Base-by-base conservation (phyloP, 2,113 vertebrate genomes). In the Chiloscyllium plagiosum region DNA sequence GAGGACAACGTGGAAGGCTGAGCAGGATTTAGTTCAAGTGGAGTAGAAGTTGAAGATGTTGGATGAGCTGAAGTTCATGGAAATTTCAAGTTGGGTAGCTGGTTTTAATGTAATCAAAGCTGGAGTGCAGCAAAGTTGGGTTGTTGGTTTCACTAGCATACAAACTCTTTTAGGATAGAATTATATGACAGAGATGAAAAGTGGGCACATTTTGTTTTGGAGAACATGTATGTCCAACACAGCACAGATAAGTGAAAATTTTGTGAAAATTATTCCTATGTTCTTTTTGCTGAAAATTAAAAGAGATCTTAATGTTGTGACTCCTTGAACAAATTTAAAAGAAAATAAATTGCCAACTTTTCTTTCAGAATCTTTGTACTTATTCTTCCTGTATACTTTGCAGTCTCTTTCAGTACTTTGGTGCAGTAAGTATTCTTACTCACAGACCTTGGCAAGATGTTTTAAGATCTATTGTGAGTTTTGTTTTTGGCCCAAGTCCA, bases 401-500 rank as follows among this genome's bases (percentile, higher is more conserved):
- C 80, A 83, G 87, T 56, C 33, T 92, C 87, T 65, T 92, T 65
- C 89, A 93, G n/a, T 42, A 37, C 10, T 65, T n/a, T 66, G 61
- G 33, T 68, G 89, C 61, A 93, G 65, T 93, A 66, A 92, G 65
- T 93, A n/a, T 93, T 93, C 89, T 66, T 66, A 93, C 33, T 66
- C 65, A 56, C 89, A 37, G 19, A 42, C 89, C 61, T 93, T 66
- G 89, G 61, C 89, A 93, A 93, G 19, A 66, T 93, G 61, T 68
- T 93, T 65, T 93, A 93, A 93, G 89, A 93, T 93, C 89, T 68
- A 93, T 93, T 93, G 61, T 93, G 89, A 33, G 8, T 93, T 68
- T 93, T 37, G 33, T 93, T 93, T 70, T 93, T 93, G 89, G 89
- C 89, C 89, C 20, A 66, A 37, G 61, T 93, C 89, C 89, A 93